Evolutionary conservation across 2,888 invertebrate species (phyloP).

Genomic region (Melangyna quadrimaculata): DNA sequence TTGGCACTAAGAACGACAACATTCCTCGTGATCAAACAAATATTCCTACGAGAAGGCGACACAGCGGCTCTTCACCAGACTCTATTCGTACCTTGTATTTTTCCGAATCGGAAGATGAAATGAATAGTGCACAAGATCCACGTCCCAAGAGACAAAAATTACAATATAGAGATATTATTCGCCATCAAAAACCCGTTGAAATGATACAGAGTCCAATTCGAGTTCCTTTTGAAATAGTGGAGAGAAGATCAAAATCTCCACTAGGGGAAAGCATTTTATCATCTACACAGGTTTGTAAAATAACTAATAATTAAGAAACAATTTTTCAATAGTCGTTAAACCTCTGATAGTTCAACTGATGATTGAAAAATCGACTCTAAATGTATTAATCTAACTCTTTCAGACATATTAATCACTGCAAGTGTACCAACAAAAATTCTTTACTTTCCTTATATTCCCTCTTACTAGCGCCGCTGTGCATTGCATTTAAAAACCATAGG

Average conservation of each 20-base stretch:
- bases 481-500: too few species aligned
- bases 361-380: too few species aligned
- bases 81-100: constrained; percentile 34
- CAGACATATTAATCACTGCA: too few species aligned
- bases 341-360: too few species aligned
- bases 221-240: background rate
- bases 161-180: background rate
- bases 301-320: background rate
- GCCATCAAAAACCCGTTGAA: background rate
- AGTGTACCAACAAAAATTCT: too few species aligned
- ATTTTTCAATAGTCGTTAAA: too few species aligned
- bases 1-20: background rate
- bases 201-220: background rate
- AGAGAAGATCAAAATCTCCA: background rate
- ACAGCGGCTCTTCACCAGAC: background rate
- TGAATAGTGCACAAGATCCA: background rate
- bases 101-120: constrained; percentile 34
- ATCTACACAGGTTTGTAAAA: background rate
- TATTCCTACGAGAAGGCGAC: background rate
- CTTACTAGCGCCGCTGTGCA: too few species aligned
- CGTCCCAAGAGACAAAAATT: background rate
- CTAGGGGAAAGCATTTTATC: background rate
- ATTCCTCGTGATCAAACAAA: background rate
- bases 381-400: too few species aligned
- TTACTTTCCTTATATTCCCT: too few species aligned